Evolutionary conservation across 2,113 vertebrate genomes (phyloP).

Genomic region (Toxotes chatareus): DNA sequence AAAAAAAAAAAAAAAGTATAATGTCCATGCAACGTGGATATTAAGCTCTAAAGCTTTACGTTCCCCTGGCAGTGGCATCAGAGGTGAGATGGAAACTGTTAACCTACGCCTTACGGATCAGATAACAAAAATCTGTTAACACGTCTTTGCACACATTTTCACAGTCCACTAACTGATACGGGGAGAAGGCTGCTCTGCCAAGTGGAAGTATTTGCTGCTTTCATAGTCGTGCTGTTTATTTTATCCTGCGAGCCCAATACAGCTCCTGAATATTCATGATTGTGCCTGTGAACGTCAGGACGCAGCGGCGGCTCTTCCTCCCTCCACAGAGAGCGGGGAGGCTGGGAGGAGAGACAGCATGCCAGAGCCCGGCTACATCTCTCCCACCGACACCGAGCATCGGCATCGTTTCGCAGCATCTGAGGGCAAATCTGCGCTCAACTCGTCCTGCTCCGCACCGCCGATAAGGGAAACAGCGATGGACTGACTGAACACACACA

Average conservation of each 20-base stretch:
- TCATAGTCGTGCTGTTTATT: constrained; percentile 49
- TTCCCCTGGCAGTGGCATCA: constrained; percentile 12
- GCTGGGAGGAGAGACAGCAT: constrained; percentile 64
- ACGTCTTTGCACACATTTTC: constrained; percentile 23
- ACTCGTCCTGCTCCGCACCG: constrained; percentile 45
- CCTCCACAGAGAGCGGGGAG: constrained; percentile 57
- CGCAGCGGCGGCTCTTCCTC: constrained; percentile 70
- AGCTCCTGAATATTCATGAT: constrained; percentile 82
- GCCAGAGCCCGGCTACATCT: constrained; percentile 67
- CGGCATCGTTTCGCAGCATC: constrained; percentile 57
- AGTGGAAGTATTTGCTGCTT: constrained; percentile 37
- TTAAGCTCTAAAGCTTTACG: neutral
- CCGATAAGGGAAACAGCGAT: constrained; percentile 30
- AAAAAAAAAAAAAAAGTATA: neutral
- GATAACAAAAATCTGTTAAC: constrained; percentile 24
- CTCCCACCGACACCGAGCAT: constrained; percentile 59
- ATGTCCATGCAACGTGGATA: constrained; percentile 7
- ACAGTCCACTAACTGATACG: constrained; percentile 36
- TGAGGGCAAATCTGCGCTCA: constrained; percentile 67
- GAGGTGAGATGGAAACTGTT: constrained; percentile 41
- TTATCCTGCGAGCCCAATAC: constrained; percentile 42
- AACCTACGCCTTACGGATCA: constrained; percentile 45
- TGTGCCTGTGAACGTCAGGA: constrained; percentile 76
- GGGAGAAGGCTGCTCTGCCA: neutral
- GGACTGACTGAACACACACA: constrained; percentile 42